phyloP scores from a whole-genome alignment of 2,888 invertebrate genomes.

The Gasteruption jaculator region DNA sequence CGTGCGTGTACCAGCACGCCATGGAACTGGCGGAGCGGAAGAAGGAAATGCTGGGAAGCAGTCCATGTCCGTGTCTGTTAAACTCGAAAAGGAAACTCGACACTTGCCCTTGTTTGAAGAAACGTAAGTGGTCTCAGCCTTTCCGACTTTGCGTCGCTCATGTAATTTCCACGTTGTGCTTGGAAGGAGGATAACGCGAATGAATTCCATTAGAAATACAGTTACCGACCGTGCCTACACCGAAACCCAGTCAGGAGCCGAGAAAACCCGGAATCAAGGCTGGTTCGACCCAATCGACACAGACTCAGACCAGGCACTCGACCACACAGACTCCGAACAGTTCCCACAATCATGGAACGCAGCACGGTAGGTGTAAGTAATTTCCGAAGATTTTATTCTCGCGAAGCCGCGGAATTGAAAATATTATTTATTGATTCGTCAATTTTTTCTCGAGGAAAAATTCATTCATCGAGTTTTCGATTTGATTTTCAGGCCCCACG shows the following conservation, averaged over 20 bases:
- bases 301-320: slow-evolving; percentile 45
- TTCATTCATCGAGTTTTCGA: background rate
- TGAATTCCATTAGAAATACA: no score
- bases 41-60: slow-evolving; percentile 33
- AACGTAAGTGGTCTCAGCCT: slow-evolving; percentile 23
- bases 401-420: background rate
- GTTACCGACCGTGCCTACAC: slow-evolving; percentile 17
- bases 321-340: slow-evolving; percentile 44
- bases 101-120: slow-evolving; percentile 36
- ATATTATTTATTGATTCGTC: background rate
- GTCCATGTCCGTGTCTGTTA: slow-evolving; percentile 42
- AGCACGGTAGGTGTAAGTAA: slow-evolving; percentile 38
- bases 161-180: background rate
- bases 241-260: slow-evolving; percentile 24
- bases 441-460: slow-evolving; percentile 1
- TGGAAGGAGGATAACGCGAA: no score
- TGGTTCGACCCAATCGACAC: slow-evolving; percentile 30
- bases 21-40: slow-evolving; percentile 36
- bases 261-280: slow-evolving; percentile 25
- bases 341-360: slow-evolving; percentile 34
- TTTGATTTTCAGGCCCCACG: slow-evolving; percentile 31
- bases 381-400: background rate
- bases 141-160: slow-evolving; percentile 3
- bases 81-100: slow-evolving; percentile 36
- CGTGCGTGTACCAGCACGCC: slow-evolving; percentile 39